Percentiles rank a stretch among this genome's conserved stretches.
phyloP scores from a whole-genome alignment of 2,113 vertebrate species.

The Rhea americana region DNA sequence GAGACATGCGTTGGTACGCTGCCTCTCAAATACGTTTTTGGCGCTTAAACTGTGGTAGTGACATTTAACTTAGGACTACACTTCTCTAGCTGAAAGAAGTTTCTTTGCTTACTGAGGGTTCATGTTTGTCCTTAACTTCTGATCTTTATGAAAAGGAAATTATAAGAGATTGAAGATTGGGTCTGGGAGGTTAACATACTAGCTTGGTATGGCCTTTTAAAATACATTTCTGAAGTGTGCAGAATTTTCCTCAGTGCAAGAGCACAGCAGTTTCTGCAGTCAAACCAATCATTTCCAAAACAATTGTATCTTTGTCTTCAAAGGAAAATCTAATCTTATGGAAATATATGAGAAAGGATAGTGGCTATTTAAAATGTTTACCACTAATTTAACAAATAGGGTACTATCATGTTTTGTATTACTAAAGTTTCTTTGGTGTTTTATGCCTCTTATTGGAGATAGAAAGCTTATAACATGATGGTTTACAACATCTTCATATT shows the following conservation, averaged over 20 bases:
- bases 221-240: accelerated
- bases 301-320: background rate
- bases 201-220: background rate
- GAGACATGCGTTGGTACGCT: slow-evolving; percentile 62
- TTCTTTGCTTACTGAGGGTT: background rate
- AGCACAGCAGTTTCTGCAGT: background rate
- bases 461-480: accelerated
- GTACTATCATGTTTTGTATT: accelerated
- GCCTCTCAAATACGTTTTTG: background rate
- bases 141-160: background rate
- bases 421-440: background rate
- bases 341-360: background rate
- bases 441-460: background rate
- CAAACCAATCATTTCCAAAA: background rate
- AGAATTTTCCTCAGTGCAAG: accelerated
- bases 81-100: background rate
- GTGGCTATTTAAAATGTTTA: background rate
- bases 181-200: accelerated
- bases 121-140: background rate
- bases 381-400: background rate
- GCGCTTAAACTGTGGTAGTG: accelerated
- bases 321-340: background rate
- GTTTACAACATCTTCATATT: accelerated
- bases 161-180: too few relatives aligned
- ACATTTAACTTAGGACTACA: background rate